Base-by-base conservation (phyloP, 2,113 vertebrate species). In the Narcine bancroftii region DNA sequence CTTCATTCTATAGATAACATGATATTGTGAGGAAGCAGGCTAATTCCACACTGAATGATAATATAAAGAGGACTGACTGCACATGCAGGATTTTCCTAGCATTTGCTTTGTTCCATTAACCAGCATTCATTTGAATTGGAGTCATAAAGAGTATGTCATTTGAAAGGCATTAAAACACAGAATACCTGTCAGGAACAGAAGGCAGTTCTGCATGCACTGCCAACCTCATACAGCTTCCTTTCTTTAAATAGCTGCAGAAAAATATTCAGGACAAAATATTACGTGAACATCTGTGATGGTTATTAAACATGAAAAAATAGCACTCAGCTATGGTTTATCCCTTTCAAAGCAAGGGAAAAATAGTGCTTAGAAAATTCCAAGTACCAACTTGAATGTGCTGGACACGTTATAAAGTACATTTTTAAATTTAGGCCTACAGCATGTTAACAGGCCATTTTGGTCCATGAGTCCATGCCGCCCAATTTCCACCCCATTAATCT, bases 111-210 rank as follows among this genome's bases (percentile, higher is more conserved):
- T 53, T 26, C 77, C 47, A 60, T 63, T 69, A 69, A 71, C 42
- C 24, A 45, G 89, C 24, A 69, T 45, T 47, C 36, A 69, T 69
- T 91, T 69, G 65, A 47, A 69, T 53, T 91, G 24, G 10, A 45
- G 39, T 69, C 36, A 69, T 65, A 89, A 89, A 33, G 10, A 69
- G 29, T 85, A 85, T 56, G 39, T 42, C 24, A 66, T 65, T 63
- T 26, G 10, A 24, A 66, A 89, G 21, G 5, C 87, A 66, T 66
- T 69, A 33, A 91, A 91, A 47, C 81, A 21, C 81, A 63, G 13
- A 60, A n/a, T 87, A 87, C 53, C 81, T 87, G 53, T 60, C 15
- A 60, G 81, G 81, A 87, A 63, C 81, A 87, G 81, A 87, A 87
- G 81, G 81, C 53, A 42, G 36, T 91, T 91, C 87, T 45, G 63